Conservation (phyloP, 2,113 vertebrate species). For the Donacobius atricapilla region DNA sequence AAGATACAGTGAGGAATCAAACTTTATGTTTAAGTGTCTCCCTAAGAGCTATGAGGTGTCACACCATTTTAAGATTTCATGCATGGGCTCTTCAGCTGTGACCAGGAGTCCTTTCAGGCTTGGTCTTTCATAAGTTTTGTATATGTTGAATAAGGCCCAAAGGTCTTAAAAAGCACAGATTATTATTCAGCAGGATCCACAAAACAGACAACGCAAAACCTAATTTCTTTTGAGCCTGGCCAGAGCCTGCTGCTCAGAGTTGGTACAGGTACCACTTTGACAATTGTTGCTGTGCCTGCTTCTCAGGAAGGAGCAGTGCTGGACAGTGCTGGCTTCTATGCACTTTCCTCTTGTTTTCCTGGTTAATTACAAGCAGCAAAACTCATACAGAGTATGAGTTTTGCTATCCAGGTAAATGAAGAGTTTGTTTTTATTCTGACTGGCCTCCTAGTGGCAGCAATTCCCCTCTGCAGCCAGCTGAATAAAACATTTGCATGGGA, state of each 20-base stretch:
- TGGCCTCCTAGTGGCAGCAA: background rate
- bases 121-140: background rate
- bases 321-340: background rate
- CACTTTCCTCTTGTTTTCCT: too few relatives aligned
- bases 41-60: background rate
- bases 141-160: rapidly evolving
- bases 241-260: background rate
- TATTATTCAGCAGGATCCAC: background rate
- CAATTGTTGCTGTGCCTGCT: background rate
- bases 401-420: background rate
- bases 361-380: too few relatives aligned
- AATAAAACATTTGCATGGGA: background rate
- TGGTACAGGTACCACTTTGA: background rate
- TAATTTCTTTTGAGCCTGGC: background rate
- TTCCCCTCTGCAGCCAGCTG: background rate
- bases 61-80: background rate
- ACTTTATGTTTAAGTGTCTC: background rate
- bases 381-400: background rate
- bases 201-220: background rate
- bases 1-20: background rate
- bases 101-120: background rate
- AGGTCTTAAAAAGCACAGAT: background rate
- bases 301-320: background rate
- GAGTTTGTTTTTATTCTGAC: background rate
- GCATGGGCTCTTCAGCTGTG: background rate